phyloP scores from a whole-genome alignment of 2,797 vertebrate genomes.

The Orestias chungarensis region DNA sequence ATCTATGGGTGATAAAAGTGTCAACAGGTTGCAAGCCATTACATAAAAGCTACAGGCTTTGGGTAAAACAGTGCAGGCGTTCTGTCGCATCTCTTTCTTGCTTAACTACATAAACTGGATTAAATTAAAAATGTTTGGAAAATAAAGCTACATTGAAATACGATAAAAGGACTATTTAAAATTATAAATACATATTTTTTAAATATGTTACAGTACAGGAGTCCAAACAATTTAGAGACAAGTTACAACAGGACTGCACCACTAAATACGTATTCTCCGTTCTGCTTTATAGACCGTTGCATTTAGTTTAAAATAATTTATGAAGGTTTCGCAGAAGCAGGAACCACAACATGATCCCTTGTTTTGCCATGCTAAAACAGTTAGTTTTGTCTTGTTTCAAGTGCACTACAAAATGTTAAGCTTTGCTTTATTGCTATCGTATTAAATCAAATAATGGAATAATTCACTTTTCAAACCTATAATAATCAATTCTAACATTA shows the following conservation, averaged over 20 bases:
- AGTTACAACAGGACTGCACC: neutral
- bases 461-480: no score
- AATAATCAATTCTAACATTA: no score
- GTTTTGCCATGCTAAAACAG: no score
- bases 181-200: neutral
- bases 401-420: no score
- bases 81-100: neutral
- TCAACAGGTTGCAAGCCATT: conserved; percentile 69
- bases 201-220: neutral
- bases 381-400: no score
- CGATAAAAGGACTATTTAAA: neutral
- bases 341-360: no score
- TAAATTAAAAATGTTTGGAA: neutral
- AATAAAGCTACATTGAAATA: neutral
- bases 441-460: no score
- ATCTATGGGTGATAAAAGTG: conserved; percentile 75
- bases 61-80: conserved; percentile 5
- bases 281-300: no score
- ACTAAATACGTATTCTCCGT: no score
- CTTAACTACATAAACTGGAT: neutral
- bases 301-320: no score
- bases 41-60: conserved; percentile 49
- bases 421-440: no score
- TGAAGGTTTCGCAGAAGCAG: neutral
- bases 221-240: neutral